phyloP scores from a whole-genome alignment of 2,113 vertebrate species.

The Oreochromis tanganicae region DNA sequence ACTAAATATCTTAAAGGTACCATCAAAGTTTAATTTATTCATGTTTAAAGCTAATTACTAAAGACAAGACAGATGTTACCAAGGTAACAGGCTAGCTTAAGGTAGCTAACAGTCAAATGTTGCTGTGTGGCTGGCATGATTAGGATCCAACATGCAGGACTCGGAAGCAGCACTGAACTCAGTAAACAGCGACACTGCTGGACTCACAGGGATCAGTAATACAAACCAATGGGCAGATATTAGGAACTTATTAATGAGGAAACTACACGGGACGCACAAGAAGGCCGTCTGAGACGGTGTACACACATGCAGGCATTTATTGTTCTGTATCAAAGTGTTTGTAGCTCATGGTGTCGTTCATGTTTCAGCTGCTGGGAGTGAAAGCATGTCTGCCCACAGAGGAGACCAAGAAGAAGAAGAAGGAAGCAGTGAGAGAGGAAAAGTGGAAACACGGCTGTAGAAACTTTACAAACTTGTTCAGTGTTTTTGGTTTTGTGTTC shows the following conservation, averaged over 20 bases:
- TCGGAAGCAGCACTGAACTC: too few species aligned
- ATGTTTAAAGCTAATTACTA: fast-evolving
- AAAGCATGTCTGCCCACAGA: fast-evolving
- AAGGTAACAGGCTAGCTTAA: neutral
- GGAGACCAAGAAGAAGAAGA: neutral
- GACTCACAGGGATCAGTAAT: too few species aligned
- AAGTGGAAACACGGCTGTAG: neutral
- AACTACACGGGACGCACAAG: too few species aligned
- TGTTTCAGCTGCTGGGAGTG: neutral
- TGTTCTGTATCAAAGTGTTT: neutral
- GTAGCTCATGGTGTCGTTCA: fast-evolving
- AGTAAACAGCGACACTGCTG: too few species aligned
- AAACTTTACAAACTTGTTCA: neutral
- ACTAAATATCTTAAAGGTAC: neutral
- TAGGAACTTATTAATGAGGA: too few species aligned
- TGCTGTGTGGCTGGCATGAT: neutral
- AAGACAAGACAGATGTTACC: neutral
- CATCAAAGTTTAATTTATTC: neutral
- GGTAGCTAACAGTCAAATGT: neutral
- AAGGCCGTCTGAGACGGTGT: too few species aligned
- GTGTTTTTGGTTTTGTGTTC: fast-evolving
- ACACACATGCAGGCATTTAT: too few species aligned
- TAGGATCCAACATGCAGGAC: too few species aligned
- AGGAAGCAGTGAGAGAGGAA: neutral
- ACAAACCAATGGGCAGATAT: too few species aligned